Percentiles rank a stretch among this genome's conserved stretches.
phyloP scores from a whole-genome alignment of 2,888 invertebrate species.

The Microplitis deprimator region DNA sequence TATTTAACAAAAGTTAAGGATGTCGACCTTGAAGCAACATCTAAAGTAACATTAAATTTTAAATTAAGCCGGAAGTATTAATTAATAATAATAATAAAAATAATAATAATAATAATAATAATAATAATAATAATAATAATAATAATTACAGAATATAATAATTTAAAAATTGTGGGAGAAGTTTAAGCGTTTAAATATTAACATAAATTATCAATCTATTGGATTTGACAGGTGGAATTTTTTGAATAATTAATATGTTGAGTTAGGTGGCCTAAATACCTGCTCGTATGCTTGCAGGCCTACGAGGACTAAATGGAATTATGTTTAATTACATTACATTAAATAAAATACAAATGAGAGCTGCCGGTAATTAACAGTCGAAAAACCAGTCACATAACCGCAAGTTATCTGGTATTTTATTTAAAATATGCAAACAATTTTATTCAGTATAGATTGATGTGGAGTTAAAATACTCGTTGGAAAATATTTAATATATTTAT shows the following conservation, averaged over 20 bases:
- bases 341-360: conserved; percentile 15
- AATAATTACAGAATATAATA: not conserved
- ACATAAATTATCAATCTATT: conserved; percentile 1
- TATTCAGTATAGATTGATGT: too few species aligned
- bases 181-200: not conserved
- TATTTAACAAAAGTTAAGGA: conserved; percentile 3
- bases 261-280: conserved; percentile 39
- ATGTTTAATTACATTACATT: conserved; percentile 4
- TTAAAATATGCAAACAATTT: conserved; percentile 20
- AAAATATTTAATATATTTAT: too few species aligned
- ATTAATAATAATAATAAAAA: not conserved
- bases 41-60: conserved; percentile 13
- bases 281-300: conserved; percentile 22
- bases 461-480: too few species aligned
- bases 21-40: conserved; percentile 30
- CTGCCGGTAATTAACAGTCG: conserved; percentile 33
- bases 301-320: conserved; percentile 2
- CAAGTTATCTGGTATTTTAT: conserved; percentile 20
- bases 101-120: conserved; percentile 5
- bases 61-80: conserved; percentile 26
- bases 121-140: not conserved
- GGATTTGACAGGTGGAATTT: conserved; percentile 10
- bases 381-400: conserved; percentile 28
- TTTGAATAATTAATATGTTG: conserved; percentile 19
- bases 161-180: too few species aligned